Conservation (phyloP, 2,888 invertebrate genomes). For the Calliphora vomitoria region DNA sequence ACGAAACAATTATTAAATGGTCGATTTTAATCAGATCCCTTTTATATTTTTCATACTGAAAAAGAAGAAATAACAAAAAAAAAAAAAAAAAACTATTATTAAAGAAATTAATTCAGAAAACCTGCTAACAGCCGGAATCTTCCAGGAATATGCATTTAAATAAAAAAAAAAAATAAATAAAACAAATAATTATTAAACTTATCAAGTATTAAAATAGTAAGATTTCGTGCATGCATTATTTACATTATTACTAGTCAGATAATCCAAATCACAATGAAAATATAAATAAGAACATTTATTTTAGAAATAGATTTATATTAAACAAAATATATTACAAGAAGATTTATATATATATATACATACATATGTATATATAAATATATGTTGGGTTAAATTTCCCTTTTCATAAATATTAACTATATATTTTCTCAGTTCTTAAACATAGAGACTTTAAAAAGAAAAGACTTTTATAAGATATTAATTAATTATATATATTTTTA, state of each 20-base stretch:
- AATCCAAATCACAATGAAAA: constrained; percentile 55
- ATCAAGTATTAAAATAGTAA: constrained; percentile 59
- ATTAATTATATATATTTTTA: constrained; percentile 8
- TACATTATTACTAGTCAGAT: constrained; percentile 65
- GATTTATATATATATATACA: not conserved
- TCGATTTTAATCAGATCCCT: constrained; percentile 14
- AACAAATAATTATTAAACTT: constrained; percentile 12
- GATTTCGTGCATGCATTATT: constrained; percentile 60
- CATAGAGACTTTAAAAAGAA: constrained; percentile 60
- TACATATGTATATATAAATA: not conserved
- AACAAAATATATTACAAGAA: constrained; percentile 1
- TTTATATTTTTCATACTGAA: constrained; percentile 41
- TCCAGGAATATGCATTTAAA: constrained; percentile 69
- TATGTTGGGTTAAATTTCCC: constrained; percentile 16
- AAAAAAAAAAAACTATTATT: constrained; percentile 23
- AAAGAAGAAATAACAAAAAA: not conserved
- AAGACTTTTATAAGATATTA: constrained; percentile 57
- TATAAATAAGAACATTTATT: constrained; percentile 39
- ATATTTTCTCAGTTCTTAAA: constrained; percentile 49
- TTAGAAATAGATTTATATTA: constrained; percentile 33
- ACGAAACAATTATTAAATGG: not conserved
- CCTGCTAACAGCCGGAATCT: constrained; percentile 60
- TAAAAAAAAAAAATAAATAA: constrained; percentile 12
- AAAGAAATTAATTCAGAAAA: constrained; percentile 47
- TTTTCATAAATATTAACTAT: constrained; percentile 2